A percentile compares a stretch with the other conserved stretches of the same genome.
Evolutionary conservation across 2,797 vertebrate genomes (phyloP).

Genomic region (Paratrypauchen microcephalus): DNA sequence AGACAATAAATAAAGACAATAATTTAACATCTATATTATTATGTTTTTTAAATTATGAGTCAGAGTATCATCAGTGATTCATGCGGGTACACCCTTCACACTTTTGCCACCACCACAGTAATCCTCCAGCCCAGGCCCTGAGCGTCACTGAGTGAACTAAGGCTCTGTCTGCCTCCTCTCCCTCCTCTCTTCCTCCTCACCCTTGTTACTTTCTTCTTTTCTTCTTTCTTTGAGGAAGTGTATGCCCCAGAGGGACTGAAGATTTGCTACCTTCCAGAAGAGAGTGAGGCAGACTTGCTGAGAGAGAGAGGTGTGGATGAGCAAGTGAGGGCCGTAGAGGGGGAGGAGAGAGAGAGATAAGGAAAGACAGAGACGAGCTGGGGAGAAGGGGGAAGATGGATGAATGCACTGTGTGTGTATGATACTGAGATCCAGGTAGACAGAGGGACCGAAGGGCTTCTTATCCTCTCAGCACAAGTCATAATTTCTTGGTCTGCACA

Average conservation of each 20-base stretch:
- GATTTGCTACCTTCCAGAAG: conserved; percentile 74
- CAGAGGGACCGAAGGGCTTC: conserved; percentile 62
- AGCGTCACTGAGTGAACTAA: conserved; percentile 59
- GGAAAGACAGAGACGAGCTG: conserved; percentile 70
- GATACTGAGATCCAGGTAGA: conserved; percentile 65
- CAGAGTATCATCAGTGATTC: conserved; percentile 55
- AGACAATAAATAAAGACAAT: neutral
- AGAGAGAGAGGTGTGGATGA: conserved; percentile 62
- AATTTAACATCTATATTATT: neutral
- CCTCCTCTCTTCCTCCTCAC: conserved; percentile 47
- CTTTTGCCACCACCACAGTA: conserved; percentile 48
- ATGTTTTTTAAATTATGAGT: neutral
- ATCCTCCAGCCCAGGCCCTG: conserved; percentile 45
- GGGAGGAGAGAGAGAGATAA: conserved; percentile 67
- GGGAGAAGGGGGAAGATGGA: conserved; percentile 67
- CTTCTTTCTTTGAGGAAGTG: conserved; percentile 73
- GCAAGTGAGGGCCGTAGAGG: conserved; percentile 66
- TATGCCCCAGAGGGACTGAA: conserved; percentile 68
- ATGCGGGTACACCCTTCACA: conserved; percentile 50
- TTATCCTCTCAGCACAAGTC: conserved; percentile 69
- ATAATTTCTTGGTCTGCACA: conserved; percentile 64
- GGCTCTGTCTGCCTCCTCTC: conserved; percentile 52
- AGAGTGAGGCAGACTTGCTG: conserved; percentile 51
- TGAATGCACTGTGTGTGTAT: conserved; percentile 63
- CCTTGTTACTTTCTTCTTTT: conserved; percentile 60